Evolutionary conservation across 2,113 vertebrate species (phyloP), one percentile per base, ranked within the genome.

Genomic region (Sturnus vulgaris): DNA sequence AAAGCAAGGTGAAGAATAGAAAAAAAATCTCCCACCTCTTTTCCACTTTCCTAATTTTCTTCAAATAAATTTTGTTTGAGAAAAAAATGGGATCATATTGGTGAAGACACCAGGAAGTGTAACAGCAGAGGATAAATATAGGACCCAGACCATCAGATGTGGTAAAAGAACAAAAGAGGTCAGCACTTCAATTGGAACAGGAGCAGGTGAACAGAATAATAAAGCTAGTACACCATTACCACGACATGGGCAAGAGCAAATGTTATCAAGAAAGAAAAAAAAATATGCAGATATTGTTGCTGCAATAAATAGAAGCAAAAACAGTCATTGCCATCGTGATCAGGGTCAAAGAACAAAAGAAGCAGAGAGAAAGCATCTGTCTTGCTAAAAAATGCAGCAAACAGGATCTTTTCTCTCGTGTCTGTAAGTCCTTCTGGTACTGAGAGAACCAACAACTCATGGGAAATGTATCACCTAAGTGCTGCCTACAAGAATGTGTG

Each of bases 231-330:
- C 19, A 37, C 4, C 39, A 15, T 55, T 70, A 60, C 16, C 5
- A n/a, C 0, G 0, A 47, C 20, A 44, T 6, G 4, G 24, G 8
- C 5, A 90, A 72, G 17, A 71, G 12, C 6, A 73, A 55, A 44
- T 28, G 15, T 15, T 39, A 50, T 27, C 11, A 50, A 35, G 24
- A 39, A 47, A 68, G 16, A 53, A 40, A 60, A 60, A 40, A 40
- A 44, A 60, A 42, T 21, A 5, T 27, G 8, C 4, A 63, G 40
- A 50, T 78, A 55, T 24, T 78, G 16, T 6, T 63, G 7, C 39
- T 83, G 24, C 7, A 39, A 44, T 28, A 53, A 86, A 63, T 12
- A 72, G 57, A 79, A 88, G 33, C 16, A 69, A 64, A 9, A 82
- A 7, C 12, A 42, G 3, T 9, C 13, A n/a, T 14, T 82, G n/a